phyloP scores from a whole-genome alignment of 1,140 invertebrate species.

The Holotrichia oblita region DNA sequence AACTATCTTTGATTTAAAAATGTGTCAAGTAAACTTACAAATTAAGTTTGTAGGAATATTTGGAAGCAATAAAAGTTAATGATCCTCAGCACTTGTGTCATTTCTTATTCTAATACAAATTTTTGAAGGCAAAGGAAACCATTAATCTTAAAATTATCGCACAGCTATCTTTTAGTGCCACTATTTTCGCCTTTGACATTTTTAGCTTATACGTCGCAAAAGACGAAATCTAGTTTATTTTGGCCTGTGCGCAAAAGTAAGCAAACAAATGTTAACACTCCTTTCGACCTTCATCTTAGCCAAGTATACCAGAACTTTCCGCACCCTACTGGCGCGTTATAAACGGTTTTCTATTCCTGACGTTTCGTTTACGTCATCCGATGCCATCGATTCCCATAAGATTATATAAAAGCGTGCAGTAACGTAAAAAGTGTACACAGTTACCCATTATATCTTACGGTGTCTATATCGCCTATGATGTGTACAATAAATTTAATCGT shows the following conservation, averaged over 20 bases:
- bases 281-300: not conserved
- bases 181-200: constrained; percentile 13
- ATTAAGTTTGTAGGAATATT: no score
- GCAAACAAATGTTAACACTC: constrained; percentile 30
- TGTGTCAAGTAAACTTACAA: no score
- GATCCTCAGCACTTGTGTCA: not conserved
- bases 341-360: constrained; percentile 12
- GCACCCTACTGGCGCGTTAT: not conserved
- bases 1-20: no score
- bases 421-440: not conserved
- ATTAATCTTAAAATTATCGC: not conserved
- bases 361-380: constrained; percentile 16
- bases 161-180: not conserved
- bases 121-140: constrained; percentile 1
- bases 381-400: constrained; percentile 16
- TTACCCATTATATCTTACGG: not conserved
- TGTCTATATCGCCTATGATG: not conserved
- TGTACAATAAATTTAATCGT: not conserved
- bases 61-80: not conserved
- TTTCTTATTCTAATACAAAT: not conserved
- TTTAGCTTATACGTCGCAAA: not conserved
- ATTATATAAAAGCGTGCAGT: not conserved
- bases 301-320: constrained; percentile 13
- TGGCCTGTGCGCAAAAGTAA: not conserved
- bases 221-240: constrained; percentile 4